These are phyloP conservation scores for Agrypnia vestita DNA, from an alignment of 1,140 invertebrate genomes.

Conservation along the genomic window DNA sequence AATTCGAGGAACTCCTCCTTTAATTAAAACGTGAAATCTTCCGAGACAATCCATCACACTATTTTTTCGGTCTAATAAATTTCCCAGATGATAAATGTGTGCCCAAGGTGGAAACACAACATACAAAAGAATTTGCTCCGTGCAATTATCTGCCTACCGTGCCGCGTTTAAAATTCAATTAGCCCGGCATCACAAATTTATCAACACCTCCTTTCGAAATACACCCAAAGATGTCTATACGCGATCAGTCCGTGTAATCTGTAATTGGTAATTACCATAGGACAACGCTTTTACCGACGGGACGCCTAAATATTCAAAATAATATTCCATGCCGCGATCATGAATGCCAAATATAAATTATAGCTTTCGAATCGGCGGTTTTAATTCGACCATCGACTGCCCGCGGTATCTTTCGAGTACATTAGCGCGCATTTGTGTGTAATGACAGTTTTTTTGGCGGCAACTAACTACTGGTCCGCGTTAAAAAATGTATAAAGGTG, in stretches of 20 bases:
- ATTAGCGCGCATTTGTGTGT: slow-evolving; percentile 17
- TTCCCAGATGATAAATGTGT: slow-evolving; percentile 1
- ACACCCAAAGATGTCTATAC: slow-evolving; percentile 9
- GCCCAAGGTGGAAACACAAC: background rate
- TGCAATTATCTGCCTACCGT: slow-evolving; percentile 17
- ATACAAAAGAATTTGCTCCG: slow-evolving; percentile 1
- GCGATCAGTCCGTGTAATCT: slow-evolving; percentile 12
- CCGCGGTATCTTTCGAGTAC: background rate
- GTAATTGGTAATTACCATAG: slow-evolving; percentile 26
- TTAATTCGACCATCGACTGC: background rate
- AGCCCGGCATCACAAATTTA: slow-evolving; percentile 11
- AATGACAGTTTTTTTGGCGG: slow-evolving; percentile 29
- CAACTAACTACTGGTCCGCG: background rate
- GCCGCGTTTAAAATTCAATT: slow-evolving; percentile 33
- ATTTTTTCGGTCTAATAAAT: slow-evolving; percentile 15
- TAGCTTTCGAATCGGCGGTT: slow-evolving; percentile 14
- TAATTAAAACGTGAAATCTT: slow-evolving; percentile 11
- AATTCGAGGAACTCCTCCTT: background rate
- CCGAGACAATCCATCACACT: background rate
- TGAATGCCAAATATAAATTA: slow-evolving; percentile 1
- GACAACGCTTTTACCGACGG: slow-evolving; percentile 10
- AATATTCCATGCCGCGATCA: background rate
- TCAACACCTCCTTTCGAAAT: slow-evolving; percentile 28
- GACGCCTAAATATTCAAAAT: background rate
- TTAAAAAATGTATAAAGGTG: slow-evolving; percentile 7